Evolutionary conservation across 1,140 invertebrate genomes (phyloP), one percentile per base, ranked within the genome.

Genomic region (Ceratoteleas bidentatus): DNA sequence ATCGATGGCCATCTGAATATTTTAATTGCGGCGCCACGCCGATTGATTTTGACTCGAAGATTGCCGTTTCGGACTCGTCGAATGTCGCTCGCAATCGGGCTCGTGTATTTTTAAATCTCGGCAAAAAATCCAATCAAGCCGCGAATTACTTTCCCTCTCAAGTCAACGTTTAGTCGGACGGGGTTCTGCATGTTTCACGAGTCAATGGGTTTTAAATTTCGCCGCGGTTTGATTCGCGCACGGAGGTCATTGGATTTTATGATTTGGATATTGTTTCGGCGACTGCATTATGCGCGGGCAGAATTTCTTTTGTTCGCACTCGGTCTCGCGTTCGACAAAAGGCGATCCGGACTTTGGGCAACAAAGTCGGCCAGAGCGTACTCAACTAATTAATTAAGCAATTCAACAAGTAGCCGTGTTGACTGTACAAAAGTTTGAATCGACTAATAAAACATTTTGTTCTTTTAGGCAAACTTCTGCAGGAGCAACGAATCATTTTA

Each of bases 331-430:
- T 61, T 54, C 60, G 54, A 72, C 68, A 47, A 72, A 72, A 47
- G 69, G 24, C 47, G 62, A 62, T 72, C 50, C 56, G 47, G 47
- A 73, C 62, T 57, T 47, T 56, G 40, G 47, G 50, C 33, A 73
- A 62, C 69, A 56, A 64, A 73, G 60, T 64, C 47, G 57, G 64
- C 14, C 43, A 64, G 32, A 61, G 54, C 45, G 5, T 43, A 64
- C 60, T 73, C 60, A 64, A 73, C 60, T 62, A 73, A 73, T 73
- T 73, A 73, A 73, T 73, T 64, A 73, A 40, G n/a, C 43, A 50
- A 72, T 72, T 73, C 58, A 73, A 73, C 70, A 73, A 73, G 70
- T 73, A 73, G 69, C 10, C 13, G 38, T 32, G 58, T 64, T 56
- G 50, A 56, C 68, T 61, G 10, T 56, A 47, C 32, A 60, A 73